Evolutionary conservation across 2,797 vertebrate genomes (phyloP).

Genomic region (Lacerta viridis): DNA sequence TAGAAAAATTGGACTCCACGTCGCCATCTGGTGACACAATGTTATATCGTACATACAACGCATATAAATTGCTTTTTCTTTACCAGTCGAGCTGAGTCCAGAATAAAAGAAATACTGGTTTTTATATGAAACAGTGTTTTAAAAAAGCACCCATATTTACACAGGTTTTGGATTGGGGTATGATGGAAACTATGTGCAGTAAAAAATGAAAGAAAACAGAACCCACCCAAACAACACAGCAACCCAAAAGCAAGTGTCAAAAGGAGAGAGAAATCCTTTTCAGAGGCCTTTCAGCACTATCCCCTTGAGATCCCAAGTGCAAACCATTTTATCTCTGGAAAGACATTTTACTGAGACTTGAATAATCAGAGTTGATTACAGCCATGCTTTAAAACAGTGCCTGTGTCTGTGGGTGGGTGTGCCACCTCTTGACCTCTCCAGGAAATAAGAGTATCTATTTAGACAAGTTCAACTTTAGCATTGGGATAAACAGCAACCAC

Average conservation of each 20-base stretch:
- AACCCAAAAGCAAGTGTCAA: slow-evolving; percentile 73
- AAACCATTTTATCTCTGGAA: slow-evolving; percentile 70
- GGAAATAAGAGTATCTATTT: slow-evolving; percentile 64
- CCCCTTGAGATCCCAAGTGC: slow-evolving; percentile 65
- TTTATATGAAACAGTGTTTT: slow-evolving; percentile 74
- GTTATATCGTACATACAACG: too few species aligned
- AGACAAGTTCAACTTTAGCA: slow-evolving; percentile 95
- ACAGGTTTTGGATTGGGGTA: slow-evolving; percentile 63
- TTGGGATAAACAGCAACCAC: slow-evolving; percentile 98
- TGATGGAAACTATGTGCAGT: slow-evolving; percentile 37
- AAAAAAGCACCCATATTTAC: slow-evolving; percentile 78
- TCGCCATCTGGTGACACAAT: too few species aligned
- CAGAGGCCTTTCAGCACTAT: slow-evolving; percentile 70
- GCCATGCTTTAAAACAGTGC: slow-evolving; percentile 31
- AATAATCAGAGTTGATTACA: slow-evolving; percentile 44
- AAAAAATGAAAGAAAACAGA: slow-evolving; percentile 51
- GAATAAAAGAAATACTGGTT: slow-evolving; percentile 59
- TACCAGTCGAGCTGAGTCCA: not conserved
- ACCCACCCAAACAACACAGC: slow-evolving; percentile 37
- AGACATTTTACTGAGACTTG: slow-evolving; percentile 64
- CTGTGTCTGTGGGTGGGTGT: slow-evolving; percentile 63
- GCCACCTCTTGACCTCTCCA: slow-evolving; percentile 51
- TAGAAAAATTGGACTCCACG: too few species aligned
- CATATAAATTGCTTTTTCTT: too few species aligned
- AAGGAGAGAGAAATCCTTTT: slow-evolving; percentile 62